phyloP scores from a whole-genome alignment of 2,797 vertebrate genomes.

The Tragopan temminckii region DNA sequence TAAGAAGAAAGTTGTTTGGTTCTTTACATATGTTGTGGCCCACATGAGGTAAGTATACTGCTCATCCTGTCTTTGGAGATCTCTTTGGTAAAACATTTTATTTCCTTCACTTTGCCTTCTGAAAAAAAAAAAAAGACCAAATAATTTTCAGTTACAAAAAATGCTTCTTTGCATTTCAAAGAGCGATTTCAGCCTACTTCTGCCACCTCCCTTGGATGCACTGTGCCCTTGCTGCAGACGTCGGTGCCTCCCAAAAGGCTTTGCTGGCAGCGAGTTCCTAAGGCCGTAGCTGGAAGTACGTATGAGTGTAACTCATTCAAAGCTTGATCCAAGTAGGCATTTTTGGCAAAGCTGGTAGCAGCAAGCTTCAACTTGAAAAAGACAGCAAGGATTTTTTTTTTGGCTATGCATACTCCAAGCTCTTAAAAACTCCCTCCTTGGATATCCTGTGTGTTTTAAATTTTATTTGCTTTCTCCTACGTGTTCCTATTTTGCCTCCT shows the following conservation, averaged over 20 bases:
- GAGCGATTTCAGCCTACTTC: background rate
- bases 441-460: conserved; percentile 12
- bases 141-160: background rate
- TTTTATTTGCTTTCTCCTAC: conserved; percentile 10
- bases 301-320: background rate
- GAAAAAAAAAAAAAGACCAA: background rate
- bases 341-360: conserved; percentile 48
- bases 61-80: background rate
- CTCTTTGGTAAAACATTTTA: background rate
- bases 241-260: background rate
- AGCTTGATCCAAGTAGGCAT: conserved; percentile 8
- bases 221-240: background rate
- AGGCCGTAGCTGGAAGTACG: background rate
- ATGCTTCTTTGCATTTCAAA: conserved; percentile 18
- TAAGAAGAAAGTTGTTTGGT: background rate
- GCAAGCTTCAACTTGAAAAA: conserved; percentile 55
- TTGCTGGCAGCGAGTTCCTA: background rate
- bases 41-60: background rate
- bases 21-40: background rate
- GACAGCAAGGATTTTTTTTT: background rate
- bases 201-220: background rate
- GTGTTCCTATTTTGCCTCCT: background rate
- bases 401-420: background rate
- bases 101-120: background rate
- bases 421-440: conserved; percentile 25